Conservation (phyloP, 2,113 vertebrate species). For the Raja brachyura region DNA sequence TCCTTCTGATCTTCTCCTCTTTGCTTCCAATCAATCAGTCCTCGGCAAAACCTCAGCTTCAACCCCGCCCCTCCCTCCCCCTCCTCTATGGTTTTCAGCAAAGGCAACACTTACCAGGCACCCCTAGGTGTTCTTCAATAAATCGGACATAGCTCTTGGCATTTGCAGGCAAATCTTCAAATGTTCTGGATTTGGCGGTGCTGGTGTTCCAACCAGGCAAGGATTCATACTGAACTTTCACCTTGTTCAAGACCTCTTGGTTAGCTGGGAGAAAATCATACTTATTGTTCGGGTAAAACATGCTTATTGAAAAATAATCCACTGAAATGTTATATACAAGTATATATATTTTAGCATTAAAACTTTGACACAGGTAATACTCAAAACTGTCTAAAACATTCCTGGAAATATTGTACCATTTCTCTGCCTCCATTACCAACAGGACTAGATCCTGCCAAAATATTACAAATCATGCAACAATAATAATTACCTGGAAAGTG, state of each 20-base stretch:
- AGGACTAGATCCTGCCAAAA: too few relatives aligned
- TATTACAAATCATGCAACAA: neutral
- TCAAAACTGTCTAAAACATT: neutral
- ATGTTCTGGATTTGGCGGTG: conserved; percentile 76
- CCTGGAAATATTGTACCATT: neutral
- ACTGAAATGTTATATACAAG: too few relatives aligned
- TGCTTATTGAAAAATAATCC: neutral
- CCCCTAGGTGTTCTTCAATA: conserved; percentile 75
- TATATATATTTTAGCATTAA: neutral
- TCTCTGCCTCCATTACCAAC: too few relatives aligned
- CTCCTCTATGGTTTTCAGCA: neutral
- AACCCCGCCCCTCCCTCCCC: too few relatives aligned
- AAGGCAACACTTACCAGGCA: conserved; percentile 70
- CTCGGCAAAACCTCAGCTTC: too few relatives aligned
- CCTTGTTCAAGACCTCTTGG: conserved; percentile 88
- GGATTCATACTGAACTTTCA: conserved; percentile 87
- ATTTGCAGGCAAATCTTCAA: conserved; percentile 84
- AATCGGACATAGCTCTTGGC: conserved; percentile 87
- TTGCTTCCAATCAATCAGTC: too few relatives aligned
- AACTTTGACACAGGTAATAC: neutral
- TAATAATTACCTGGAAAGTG: conserved; percentile 82
- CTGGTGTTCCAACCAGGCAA: conserved; percentile 88
- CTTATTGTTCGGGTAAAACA: neutral
- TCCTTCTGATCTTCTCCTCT: too few relatives aligned
- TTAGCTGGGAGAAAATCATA: conserved; percentile 66